phyloP scores from a whole-genome alignment of 2,797 vertebrate genomes.

The Poecilia wingei region DNA sequence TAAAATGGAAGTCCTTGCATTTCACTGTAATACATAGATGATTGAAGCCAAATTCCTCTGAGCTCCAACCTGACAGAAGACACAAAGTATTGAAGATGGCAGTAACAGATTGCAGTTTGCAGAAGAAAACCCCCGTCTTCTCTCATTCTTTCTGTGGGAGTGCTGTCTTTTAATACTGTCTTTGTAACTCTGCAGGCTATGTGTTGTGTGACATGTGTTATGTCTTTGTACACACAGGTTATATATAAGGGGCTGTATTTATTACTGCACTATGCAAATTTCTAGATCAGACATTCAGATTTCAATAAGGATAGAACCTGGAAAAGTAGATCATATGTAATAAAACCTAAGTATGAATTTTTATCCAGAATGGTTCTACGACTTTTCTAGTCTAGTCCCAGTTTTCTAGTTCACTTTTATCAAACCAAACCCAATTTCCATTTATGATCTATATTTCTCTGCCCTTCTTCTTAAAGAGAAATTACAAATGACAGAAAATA shows the following conservation, averaged over 20 bases:
- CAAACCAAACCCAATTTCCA: too few species aligned
- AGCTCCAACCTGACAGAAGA: conserved; percentile 16
- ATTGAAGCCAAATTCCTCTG: conserved; percentile 6
- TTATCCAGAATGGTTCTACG: background rate
- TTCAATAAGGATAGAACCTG: background rate
- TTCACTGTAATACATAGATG: conserved; percentile 6
- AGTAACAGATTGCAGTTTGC: conserved; percentile 5
- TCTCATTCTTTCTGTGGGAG: background rate
- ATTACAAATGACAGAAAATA: too few species aligned
- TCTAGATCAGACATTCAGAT: background rate
- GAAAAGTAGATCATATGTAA: background rate
- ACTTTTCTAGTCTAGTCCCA: background rate
- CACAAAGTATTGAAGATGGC: conserved; percentile 12
- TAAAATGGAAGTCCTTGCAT: conserved; percentile 35
- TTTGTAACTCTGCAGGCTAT: background rate
- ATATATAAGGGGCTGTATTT: background rate
- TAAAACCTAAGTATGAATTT: background rate
- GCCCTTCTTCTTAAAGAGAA: too few species aligned
- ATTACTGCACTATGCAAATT: background rate
- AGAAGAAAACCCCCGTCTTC: background rate
- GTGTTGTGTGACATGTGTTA: background rate
- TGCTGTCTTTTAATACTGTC: background rate
- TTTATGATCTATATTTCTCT: too few species aligned
- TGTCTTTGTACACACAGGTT: background rate
- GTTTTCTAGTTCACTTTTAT: background rate